Evolutionary conservation across 1,140 invertebrate species (phyloP).

Genomic region (Nixonia krombeini): DNA sequence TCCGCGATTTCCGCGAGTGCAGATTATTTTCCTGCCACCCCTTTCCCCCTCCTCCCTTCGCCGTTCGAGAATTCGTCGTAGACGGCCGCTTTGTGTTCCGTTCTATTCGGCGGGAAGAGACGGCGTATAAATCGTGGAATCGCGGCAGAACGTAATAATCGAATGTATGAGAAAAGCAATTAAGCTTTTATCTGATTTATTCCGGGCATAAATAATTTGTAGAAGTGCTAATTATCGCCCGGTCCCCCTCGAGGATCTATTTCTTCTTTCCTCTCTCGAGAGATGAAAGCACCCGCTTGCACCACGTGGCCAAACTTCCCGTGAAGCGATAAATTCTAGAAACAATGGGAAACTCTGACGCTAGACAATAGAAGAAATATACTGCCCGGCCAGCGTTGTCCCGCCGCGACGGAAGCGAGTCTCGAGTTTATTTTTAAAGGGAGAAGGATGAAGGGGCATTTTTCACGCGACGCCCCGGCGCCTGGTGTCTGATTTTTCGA

Average conservation of each 20-base stretch:
- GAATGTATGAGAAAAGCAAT: conserved; percentile 59
- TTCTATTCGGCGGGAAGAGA: background rate
- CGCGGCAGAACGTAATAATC: conserved; percentile 39
- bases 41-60: no score
- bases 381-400: conserved; percentile 25
- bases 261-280: conserved; percentile 47
- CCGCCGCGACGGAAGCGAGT: conserved; percentile 50
- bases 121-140: conserved; percentile 20
- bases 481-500: background rate
- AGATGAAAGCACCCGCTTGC: conserved; percentile 65
- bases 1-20: no score
- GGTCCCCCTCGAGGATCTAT: conserved; percentile 38
- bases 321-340: conserved; percentile 69
- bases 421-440: conserved; percentile 52
- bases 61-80: background rate
- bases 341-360: conserved; percentile 67
- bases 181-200: conserved; percentile 67
- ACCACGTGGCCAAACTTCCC: conserved; percentile 62
- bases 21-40: no score
- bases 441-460: conserved; percentile 5
- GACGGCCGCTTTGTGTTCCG: background rate
- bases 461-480: background rate
- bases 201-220: conserved; percentile 67
- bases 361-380: conserved; percentile 70
- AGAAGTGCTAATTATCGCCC: conserved; percentile 67